A percentile compares a stretch with the other conserved stretches of the same genome.
These are phyloP conservation scores for Colletes latitarsis DNA, from an alignment of 1,140 invertebrate species.

Conservation along the genomic window DNA sequence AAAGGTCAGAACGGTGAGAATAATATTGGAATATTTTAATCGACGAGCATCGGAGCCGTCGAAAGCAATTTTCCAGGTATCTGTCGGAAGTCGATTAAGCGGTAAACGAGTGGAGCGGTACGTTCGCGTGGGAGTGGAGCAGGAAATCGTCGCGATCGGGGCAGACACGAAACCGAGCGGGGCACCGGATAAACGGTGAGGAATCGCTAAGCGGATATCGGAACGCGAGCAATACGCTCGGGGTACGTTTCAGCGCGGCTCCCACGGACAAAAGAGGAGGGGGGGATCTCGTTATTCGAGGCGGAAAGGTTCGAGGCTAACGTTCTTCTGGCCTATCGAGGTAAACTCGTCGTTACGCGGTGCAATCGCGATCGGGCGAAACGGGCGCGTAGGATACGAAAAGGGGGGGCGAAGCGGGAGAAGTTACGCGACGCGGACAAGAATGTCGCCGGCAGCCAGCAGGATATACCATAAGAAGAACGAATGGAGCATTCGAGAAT, in stretches of 20 bases:
- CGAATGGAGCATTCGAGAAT: slow-evolving; percentile 79
- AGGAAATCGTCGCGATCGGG: neutral
- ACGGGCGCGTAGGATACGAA: slow-evolving; percentile 27
- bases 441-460: slow-evolving; percentile 73
- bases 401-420: slow-evolving; percentile 19
- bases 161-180: neutral
- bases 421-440: slow-evolving; percentile 77
- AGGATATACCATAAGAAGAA: slow-evolving; percentile 75
- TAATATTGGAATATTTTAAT: too few relatives aligned
- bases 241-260: neutral
- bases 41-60: too few relatives aligned
- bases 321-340: slow-evolving; percentile 39
- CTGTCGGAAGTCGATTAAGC: too few relatives aligned
- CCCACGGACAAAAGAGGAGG: slow-evolving; percentile 13
- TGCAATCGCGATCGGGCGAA: slow-evolving; percentile 44
- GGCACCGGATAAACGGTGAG: neutral
- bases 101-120: neutral
- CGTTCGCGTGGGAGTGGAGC: neutral
- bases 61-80: too few relatives aligned
- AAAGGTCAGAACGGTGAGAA: too few relatives aligned
- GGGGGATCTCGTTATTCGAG: slow-evolving; percentile 32
- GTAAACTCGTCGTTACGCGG: slow-evolving; percentile 49
- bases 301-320: slow-evolving; percentile 3
- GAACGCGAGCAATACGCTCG: neutral
- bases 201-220: slow-evolving; percentile 8